Evolutionary conservation across 2,797 vertebrate species (phyloP), one percentile per base, ranked within the genome.

Genomic region (Chiloscyllium punctatum): DNA sequence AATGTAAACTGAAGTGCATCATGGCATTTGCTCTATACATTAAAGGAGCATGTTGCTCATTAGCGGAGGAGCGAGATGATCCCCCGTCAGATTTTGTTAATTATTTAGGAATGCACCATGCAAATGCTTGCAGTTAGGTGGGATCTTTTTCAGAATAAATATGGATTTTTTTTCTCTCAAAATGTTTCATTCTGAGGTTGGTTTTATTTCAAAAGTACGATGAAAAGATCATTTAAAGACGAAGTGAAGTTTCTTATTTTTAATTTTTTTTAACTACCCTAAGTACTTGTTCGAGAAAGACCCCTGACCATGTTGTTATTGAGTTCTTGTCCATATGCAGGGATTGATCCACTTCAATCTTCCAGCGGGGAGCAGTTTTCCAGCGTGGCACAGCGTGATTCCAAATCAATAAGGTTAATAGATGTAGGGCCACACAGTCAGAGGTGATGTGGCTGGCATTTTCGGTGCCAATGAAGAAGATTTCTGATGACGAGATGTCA

Each of bases 391-490:
- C 98, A 98, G 98, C 98, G 96, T 97, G 98, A 97, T 96, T 98
- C 97, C 98, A 98, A 98, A 99, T 99, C 98, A 99, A 99, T 99
- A 98, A 98, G 98, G 98, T 98, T 99, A 99, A 99, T 98, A 98
- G 98, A 98, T 98, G 98, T 98, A 98, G 98, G 98, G 98, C 98
- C 98, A 98, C 97, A 97, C 98, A 98, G 98, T 99, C 98, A 98
- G 98, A 98, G 98, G 98, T 98, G 98, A 98, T 97, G 97, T 97
- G 98, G 97, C 98, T 98, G 98, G 98, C 98, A 98, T 98, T 98
- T 98, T 98, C 98, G 95, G 97, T 98, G 98, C 98, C 98, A 98
- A 98, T 98, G 98, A 98, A 98, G 98, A 98, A 98, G 98, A 98
- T 98, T 98, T 98, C 98, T 98, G 98, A 98, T 98, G 98, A 98